Conservation (phyloP, 2,797 vertebrate species). For the Lutra lutra region DNA sequence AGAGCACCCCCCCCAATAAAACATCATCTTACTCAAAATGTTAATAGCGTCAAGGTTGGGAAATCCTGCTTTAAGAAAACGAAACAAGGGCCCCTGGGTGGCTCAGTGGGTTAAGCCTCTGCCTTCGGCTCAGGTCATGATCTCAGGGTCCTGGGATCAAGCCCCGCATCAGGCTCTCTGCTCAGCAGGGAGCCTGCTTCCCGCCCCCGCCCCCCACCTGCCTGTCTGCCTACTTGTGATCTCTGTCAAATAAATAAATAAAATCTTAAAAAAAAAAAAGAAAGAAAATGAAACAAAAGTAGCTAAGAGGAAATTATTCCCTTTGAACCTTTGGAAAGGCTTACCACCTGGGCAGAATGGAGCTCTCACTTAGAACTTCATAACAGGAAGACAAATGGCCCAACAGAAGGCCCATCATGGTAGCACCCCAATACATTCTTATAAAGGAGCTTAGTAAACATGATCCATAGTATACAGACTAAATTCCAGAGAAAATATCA, state of each 20-base stretch:
- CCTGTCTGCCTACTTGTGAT: no score
- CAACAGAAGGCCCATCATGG: background rate
- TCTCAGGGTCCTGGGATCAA: no score
- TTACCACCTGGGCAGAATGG: background rate
- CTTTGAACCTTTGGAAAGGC: background rate
- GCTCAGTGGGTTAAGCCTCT: no score
- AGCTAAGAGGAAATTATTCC: background rate
- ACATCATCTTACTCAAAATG: background rate
- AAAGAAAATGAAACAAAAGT: background rate
- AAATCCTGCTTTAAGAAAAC: constrained; percentile 8
- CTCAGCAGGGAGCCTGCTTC: no score
- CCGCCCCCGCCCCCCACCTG: no score
- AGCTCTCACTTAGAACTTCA: background rate
- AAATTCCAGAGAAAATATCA: background rate
- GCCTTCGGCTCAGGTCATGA: no score
- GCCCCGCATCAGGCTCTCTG: no score
- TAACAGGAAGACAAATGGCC: background rate
- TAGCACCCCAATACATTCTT: background rate
- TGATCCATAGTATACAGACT: background rate
- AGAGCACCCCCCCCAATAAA: background rate
- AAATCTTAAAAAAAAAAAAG: no score
- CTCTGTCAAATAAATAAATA: no score
- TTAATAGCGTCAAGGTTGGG: background rate
- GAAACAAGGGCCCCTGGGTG: background rate
- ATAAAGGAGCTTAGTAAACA: background rate